Evolutionary conservation across 2,113 vertebrate species (phyloP), one percentile per base, ranked within the genome.

Genomic region (Smithornis capensis): DNA sequence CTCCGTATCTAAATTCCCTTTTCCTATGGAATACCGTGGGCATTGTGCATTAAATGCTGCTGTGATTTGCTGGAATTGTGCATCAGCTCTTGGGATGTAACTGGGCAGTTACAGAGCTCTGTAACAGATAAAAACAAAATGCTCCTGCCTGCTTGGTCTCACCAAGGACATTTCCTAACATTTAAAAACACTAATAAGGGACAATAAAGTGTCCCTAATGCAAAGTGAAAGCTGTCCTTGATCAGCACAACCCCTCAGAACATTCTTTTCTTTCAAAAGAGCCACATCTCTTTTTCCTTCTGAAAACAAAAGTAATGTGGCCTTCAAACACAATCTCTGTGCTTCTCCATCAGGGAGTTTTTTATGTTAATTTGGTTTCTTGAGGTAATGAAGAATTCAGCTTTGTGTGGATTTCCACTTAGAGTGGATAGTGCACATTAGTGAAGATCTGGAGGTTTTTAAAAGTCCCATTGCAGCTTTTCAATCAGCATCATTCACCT

Each of bases 211-310:
- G 80, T 78, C 90, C 86, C 60, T 93, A 94, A 95, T 87, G 71
- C 56, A 64, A 89, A 93, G 90, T 75, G 88, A 96, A 96, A 92
- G 85, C 83, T 90, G 94, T 96, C 95, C 96, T 97, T 97, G 96
- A 94, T 95, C 94, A 92, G 69, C 76, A 60, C 71, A 96, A 71
- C 63, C 73, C 88, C 90, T 95, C 76, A 44, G 44, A 93, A 64
- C 52, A 35, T 90, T 70, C 75, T 86, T 77, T 69, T 60, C 71
- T 96, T 96, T 96, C 93, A 96, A 93, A 95, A 76, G 76, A 75
- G 67, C 73, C 73, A 56, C 87, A 11, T 59, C 83, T 88, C 71
- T 81, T 92, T 92, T 83, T 55, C 62, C 56, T 94, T 78, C 27
- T 7, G 93, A 89, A 97, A 96, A 96, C 93, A 90, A 83, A 95